A percentile compares a stretch with the other conserved stretches of the same genome.
Conservation (phyloP, 2,888 invertebrate genomes). For the Formica aserva region DNA sequence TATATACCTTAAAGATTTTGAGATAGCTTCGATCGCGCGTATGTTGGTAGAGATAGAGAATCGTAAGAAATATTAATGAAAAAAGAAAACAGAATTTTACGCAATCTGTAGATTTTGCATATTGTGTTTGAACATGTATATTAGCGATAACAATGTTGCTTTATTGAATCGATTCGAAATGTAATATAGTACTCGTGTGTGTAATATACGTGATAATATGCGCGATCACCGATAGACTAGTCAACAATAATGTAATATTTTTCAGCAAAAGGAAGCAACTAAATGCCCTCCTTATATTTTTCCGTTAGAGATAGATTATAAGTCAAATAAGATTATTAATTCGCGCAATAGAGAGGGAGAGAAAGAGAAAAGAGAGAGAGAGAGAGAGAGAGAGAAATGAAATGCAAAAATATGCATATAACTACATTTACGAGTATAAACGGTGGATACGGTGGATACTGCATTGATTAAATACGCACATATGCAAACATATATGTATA, state of each 20-base stretch:
- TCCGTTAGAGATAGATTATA: slow-evolving; percentile 16
- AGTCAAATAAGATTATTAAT: slow-evolving; percentile 11
- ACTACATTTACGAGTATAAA: slow-evolving; percentile 59
- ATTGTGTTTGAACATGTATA: background rate
- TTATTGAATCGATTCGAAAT: slow-evolving; percentile 23
- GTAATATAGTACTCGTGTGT: slow-evolving; percentile 14
- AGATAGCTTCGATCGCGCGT: slow-evolving; percentile 7
- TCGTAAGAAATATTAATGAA: slow-evolving; percentile 3
- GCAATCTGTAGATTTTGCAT: slow-evolving; percentile 1
- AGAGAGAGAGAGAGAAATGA: background rate
- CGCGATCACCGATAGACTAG: slow-evolving; percentile 55
- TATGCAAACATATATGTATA: slow-evolving; percentile 25
- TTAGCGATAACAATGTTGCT: slow-evolving; percentile 10
- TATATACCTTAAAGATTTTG: slow-evolving; percentile 20
- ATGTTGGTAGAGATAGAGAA: slow-evolving; percentile 11
- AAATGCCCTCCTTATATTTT: slow-evolving; percentile 70
- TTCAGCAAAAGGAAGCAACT: slow-evolving; percentile 60
- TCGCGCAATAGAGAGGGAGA: background rate
- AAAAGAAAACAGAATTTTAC: background rate
- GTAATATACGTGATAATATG: background rate
- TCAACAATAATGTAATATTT: slow-evolving; percentile 65
- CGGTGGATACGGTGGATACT: slow-evolving; percentile 8
- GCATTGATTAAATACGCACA: slow-evolving; percentile 15
- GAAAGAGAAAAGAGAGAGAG: background rate
- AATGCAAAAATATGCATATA: slow-evolving; percentile 1